Percentiles rank a stretch among this genome's conserved stretches.
These are phyloP conservation scores for Tetragnatha versicolor DNA, from an alignment of 1,140 invertebrate genomes.

Conservation along the genomic window DNA sequence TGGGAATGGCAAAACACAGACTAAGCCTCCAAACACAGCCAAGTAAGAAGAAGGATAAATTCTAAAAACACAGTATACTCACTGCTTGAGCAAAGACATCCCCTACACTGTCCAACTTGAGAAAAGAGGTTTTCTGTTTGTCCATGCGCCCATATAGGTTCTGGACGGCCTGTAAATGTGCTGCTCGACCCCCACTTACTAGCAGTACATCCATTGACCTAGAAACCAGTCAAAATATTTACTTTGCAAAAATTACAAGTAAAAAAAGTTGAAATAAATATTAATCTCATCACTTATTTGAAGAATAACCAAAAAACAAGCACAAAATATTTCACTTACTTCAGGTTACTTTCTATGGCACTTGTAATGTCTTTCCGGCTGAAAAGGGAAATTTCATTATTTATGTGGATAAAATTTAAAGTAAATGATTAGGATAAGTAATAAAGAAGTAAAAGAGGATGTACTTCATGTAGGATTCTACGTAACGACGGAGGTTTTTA, in stretches of 20 bases:
- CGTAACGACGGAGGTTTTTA: slow-evolving; percentile 83
- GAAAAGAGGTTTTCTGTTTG: slow-evolving; percentile 80
- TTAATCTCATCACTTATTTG: background rate
- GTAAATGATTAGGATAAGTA: background rate
- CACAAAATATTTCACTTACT: slow-evolving; percentile 50
- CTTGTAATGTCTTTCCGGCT: slow-evolving; percentile 60
- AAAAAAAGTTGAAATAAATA: background rate
- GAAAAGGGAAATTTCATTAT: slow-evolving; percentile 25
- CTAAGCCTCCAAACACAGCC: no score
- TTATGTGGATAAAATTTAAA: background rate
- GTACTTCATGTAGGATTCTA: slow-evolving; percentile 83
- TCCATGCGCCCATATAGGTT: slow-evolving; percentile 75
- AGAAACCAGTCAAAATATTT: slow-evolving; percentile 60
- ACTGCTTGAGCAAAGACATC: slow-evolving; percentile 79
- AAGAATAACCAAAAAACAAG: background rate
- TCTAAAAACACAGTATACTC: slow-evolving; percentile 7
- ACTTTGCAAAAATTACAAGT: background rate
- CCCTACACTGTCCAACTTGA: slow-evolving; percentile 80
- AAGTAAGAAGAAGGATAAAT: background rate
- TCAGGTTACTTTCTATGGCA: slow-evolving; percentile 57
- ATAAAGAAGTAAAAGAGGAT: slow-evolving; percentile 58
- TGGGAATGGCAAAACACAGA: no score
- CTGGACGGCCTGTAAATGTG: slow-evolving; percentile 78
- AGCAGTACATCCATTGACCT: slow-evolving; percentile 80
- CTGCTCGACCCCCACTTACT: slow-evolving; percentile 80